Conservation (phyloP, 2,797 vertebrate genomes). For the Gorsachius magnificus region DNA sequence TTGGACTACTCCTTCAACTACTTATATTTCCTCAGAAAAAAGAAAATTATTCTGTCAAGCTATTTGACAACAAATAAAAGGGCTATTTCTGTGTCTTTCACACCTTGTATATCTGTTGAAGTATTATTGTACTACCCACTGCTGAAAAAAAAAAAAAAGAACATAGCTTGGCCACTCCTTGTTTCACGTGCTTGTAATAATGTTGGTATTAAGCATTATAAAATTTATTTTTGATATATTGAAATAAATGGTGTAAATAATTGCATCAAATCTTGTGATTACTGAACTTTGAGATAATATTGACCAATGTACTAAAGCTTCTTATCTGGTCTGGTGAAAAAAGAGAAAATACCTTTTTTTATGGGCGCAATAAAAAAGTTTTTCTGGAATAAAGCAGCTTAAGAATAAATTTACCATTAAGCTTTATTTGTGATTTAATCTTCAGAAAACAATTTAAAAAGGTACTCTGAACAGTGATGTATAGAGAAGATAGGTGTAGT, state of each 20-base stretch:
- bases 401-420: neutral
- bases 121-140: neutral
- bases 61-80: neutral
- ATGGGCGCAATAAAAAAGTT: fast-evolving
- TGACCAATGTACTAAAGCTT: neutral
- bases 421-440: neutral
- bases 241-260: neutral
- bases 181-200: neutral
- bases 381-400: neutral
- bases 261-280: neutral
- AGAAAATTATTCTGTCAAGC: neutral
- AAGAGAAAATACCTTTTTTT: neutral
- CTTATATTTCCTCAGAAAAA: neutral
- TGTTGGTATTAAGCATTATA: neutral
- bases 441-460: neutral
- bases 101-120: neutral
- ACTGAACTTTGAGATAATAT: neutral
- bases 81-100: neutral
- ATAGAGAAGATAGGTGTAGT: neutral
- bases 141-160: neutral
- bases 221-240: neutral
- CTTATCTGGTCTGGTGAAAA: neutral
- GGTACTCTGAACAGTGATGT: neutral
- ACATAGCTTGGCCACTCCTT: neutral
- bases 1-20: neutral